These are phyloP conservation scores for Chlorops oryzae DNA, from an alignment of 1,140 invertebrate genomes.

Conservation along the genomic window DNA sequence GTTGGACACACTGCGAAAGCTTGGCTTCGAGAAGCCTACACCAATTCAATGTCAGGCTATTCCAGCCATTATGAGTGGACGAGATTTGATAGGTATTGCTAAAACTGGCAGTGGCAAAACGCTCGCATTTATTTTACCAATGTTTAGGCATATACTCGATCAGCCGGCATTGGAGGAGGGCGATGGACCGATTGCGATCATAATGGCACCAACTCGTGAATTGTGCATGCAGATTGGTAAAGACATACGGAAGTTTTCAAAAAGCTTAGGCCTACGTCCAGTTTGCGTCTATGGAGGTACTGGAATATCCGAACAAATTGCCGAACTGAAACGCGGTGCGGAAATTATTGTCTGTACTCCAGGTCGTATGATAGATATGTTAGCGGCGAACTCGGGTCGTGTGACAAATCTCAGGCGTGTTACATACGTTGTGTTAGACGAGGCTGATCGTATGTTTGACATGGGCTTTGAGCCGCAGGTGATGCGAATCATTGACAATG, in stretches of 20 bases:
- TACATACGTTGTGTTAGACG: constrained; percentile 96
- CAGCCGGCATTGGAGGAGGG: constrained; percentile 88
- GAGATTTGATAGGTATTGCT: constrained; percentile 97
- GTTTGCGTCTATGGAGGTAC: constrained; percentile 99
- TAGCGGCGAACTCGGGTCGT: constrained; percentile 93
- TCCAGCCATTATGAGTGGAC: constrained; percentile 95
- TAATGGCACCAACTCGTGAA: constrained; percentile 98
- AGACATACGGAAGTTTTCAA: constrained; percentile 94
- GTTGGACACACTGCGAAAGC: constrained; percentile 86
- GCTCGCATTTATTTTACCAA: constrained; percentile 93
- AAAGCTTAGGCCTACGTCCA: constrained; percentile 74
- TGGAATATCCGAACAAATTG: constrained; percentile 71
- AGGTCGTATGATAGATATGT: constrained; percentile 99
- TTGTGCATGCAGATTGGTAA: constrained; percentile 98
- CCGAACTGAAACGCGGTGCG: constrained; percentile 93
- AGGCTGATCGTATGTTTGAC: constrained; percentile 99
- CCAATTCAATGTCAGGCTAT: constrained; percentile 98
- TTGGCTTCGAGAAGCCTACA: constrained; percentile 94
- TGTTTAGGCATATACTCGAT: constrained; percentile 97
- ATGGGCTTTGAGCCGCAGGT: constrained; percentile 99
- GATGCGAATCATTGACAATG: constrained; percentile 96
- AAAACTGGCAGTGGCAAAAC: constrained; percentile 99
- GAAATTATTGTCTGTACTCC: constrained; percentile 99
- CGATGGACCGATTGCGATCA: constrained; percentile 93
- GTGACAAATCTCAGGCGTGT: constrained; percentile 94